Evolutionary conservation across 2,888 invertebrate genomes (phyloP), one percentile per base, ranked within the genome.

Genomic region (Acrocyrtus sp.): DNA sequence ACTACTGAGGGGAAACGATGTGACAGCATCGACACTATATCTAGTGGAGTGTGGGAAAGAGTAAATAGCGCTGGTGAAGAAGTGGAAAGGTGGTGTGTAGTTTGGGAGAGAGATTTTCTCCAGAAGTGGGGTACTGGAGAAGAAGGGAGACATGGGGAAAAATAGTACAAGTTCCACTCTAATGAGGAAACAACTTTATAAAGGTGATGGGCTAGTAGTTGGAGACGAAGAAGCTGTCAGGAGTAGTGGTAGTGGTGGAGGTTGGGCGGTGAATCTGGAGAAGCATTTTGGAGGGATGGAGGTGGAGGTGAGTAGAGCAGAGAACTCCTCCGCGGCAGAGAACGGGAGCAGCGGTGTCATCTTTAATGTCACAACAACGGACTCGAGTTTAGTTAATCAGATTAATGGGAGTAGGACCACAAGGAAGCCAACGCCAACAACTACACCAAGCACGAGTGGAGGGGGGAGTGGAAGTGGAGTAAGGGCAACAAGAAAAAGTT

Each of bases 361-460:
- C n/a, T n/a, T n/a, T 34, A 34, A 34, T 34, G 34, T 12, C 34
- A 34, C 34, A 34, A 34, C 34, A 34, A 34, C 34, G 12, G 34
- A 34, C 34, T 34, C 34, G 6, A 34, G 34, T 12, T 34, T 34
- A 34, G 6, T 34, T 34, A 34, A 34, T 34, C 34, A 34, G 34
- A 34, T 34, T 34, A n/a, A n/a, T n/a, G n/a, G n/a, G n/a, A n/a
- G n/a, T n/a, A n/a, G n/a, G n/a, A 34, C 34, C 5, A 34, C 34
- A 12, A 34, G 6, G 6, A 34, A 5, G 34, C 5, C 6, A 5
- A 34, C 34, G 12, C 5, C 54, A 4, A 65, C 53, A 65, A 53
- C 53, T 3, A 21, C 47, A 45, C 45, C 34, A 10, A 56, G 26
- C 34, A 56, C 34, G 12, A 26, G 29, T 56, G 56, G 47, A 22